Base-by-base conservation (phyloP, 2,113 vertebrate genomes). In the Columbina picui region DNA sequence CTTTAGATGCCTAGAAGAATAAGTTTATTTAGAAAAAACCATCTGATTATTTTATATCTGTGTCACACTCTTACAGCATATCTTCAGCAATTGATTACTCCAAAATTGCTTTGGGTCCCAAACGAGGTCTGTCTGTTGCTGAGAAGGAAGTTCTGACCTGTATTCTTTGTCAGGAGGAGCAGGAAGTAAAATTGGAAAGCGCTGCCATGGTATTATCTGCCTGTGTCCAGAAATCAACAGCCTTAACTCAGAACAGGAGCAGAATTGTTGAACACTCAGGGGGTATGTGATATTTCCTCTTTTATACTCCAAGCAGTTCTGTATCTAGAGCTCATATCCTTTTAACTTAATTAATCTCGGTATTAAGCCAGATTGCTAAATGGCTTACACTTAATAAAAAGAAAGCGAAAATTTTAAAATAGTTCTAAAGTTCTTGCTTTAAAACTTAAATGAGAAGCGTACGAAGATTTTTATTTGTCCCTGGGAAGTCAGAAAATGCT, bases 141-240 rank as follows among this genome's bases (percentile, higher is more conserved):
- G 98, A 99, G 93, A 98, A 99, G 90, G 99, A 99, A 96, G 91
- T 98, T 87, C 97, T 99, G 94, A 99, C 99, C 50, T 99, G 99
- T 97, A 99, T 99, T 90, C 98, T 99, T 34, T 99, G 99, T 96
- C 99, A 99, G 97, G 99, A 99, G 96, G 99, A 99, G 82, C 99
- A 99, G 95, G 99, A 99, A 97, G 99, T 99, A 38, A 98, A 97
- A 80, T 96, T 99, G 93, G 98, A 98, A 89, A 98, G 98, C 93
- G 97, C 98, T 88, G 99, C 99, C 86, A 99, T 99, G 99, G 99
- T 99, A 14, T 98, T 99, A 87, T 98, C 99, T 7, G 99, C 99
- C 25, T 99, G 99, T 96, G 99, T 99, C 78, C 99, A 99, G 98
- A 99, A 99, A 96, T 99, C 99, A 69, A 99, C 99, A 13, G 98